Evolutionary conservation across 1,140 invertebrate genomes (phyloP).

Genomic region (Cherax quadricarinatus): DNA sequence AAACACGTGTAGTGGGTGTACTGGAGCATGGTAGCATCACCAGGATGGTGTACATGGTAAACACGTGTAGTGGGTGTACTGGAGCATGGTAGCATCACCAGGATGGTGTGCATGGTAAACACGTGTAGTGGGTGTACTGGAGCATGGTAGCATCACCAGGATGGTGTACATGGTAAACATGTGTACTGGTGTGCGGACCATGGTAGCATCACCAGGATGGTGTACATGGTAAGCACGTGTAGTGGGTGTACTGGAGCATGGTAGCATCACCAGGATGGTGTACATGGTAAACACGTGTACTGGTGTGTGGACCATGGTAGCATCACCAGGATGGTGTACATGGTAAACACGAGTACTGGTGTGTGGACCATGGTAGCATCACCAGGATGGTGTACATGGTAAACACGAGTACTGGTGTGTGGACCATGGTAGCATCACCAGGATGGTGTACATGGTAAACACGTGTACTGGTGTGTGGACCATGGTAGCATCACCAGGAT

Average conservation of each 20-base stretch:
- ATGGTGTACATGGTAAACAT: neutral
- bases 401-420: slow-evolving; percentile 26
- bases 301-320: neutral
- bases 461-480: too few species aligned
- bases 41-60: too few species aligned
- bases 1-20: too few species aligned
- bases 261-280: neutral
- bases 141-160: neutral
- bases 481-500: too few species aligned
- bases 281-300: neutral
- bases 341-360: too few species aligned
- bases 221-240: neutral
- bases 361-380: too few species aligned
- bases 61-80: too few species aligned
- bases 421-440: too few species aligned
- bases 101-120: slow-evolving; percentile 30
- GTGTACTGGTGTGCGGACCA: neutral
- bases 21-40: too few species aligned
- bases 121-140: neutral
- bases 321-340: too few species aligned
- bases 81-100: too few species aligned
- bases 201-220: neutral
- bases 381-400: slow-evolving; percentile 6
- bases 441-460: too few species aligned
- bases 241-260: neutral